Percentiles rank a stretch among this genome's conserved stretches.
Evolutionary conservation across 2,888 invertebrate genomes (phyloP).

Genomic region (Dasypogon diadema): DNA sequence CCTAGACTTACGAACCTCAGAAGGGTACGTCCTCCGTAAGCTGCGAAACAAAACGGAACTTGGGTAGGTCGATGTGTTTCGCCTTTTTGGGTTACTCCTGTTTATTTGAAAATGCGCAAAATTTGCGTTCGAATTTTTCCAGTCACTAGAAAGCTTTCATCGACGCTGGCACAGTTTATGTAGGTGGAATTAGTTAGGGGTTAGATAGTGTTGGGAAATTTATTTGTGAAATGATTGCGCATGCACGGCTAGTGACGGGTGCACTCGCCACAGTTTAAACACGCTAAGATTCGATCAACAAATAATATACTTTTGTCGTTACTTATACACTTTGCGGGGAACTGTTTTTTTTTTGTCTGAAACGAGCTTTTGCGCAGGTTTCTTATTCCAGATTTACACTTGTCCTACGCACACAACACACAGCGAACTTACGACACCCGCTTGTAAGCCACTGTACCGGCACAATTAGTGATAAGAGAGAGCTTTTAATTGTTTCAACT

Average conservation of each 20-base stretch:
- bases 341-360: not conserved
- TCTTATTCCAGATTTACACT: conserved; percentile 6
- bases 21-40: too few species aligned
- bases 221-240: conserved; percentile 2
- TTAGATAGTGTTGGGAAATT: not conserved
- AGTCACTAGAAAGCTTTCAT: conserved; percentile 1
- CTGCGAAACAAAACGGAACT: not conserved
- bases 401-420: too few species aligned
- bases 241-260: conserved; percentile 16
- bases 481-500: conserved; percentile 14
- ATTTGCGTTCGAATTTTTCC: conserved; percentile 4
- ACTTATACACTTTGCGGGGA: not conserved
- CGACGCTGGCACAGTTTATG: too few species aligned
- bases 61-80: not conserved
- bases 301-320: not conserved
- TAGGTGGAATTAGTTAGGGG: not conserved
- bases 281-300: conserved; percentile 40
- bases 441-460: too few species aligned
- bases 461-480: not conserved
- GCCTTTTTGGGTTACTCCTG: conserved; percentile 3
- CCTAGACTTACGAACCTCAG: too few species aligned
- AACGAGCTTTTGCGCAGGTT: not conserved
- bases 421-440: too few species aligned
- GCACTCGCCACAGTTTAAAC: conserved; percentile 1
- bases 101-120: conserved; percentile 20